These are phyloP conservation scores for Malthinus seriepunctatus DNA, from an alignment of 2,888 invertebrate species.

Conservation along the genomic window DNA sequence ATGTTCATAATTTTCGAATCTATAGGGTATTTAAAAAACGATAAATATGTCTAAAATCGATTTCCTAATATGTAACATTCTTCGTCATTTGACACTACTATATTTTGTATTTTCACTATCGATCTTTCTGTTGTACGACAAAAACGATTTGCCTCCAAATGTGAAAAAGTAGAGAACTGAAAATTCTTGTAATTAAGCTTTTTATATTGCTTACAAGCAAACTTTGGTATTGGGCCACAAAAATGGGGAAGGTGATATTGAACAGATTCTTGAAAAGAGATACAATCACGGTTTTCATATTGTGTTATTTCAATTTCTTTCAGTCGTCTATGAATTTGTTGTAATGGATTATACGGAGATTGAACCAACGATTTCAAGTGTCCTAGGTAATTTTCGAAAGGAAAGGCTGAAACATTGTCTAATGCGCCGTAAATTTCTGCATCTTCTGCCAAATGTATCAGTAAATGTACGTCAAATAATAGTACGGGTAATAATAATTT, in stretches of 20 bases:
- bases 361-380: no score
- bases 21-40: conserved; percentile 2
- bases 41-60: not conserved
- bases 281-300: conserved; percentile 1
- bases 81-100: no score
- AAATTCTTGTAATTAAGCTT: no score
- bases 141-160: no score
- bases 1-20: conserved; percentile 8
- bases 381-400: no score
- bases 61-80: not conserved
- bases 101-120: not conserved
- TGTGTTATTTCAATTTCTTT: conserved; percentile 1
- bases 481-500: no score
- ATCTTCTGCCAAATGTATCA: no score
- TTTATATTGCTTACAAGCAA: not conserved
- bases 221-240: conserved; percentile 6
- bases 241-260: not conserved
- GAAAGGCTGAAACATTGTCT: conserved; percentile 21
- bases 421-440: conserved; percentile 28
- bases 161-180: no score
- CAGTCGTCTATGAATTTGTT: conserved; percentile 8
- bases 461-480: no score
- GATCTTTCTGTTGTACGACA: not conserved
- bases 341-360: no score
- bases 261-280: no score